Evolutionary conservation across 2,888 invertebrate species (phyloP).

Genomic region (Tolmerus cingulatus): DNA sequence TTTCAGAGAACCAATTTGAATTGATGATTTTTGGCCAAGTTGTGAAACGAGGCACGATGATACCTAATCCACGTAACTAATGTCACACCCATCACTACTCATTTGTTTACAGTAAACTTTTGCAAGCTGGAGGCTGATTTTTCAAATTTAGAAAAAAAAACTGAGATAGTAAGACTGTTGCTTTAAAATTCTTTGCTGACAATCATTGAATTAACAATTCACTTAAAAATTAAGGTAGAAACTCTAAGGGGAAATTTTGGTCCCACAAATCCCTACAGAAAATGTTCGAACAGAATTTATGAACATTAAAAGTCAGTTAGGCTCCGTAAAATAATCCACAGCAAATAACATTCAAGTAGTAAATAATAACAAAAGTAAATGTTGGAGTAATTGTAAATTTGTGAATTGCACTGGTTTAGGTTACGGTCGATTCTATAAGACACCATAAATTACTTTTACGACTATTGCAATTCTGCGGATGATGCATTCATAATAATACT

Average conservation of each 20-base stretch:
- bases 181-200: neutral
- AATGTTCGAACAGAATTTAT: neutral
- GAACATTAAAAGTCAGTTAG: neutral
- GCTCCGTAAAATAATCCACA: neutral
- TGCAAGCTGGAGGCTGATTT: too few species aligned
- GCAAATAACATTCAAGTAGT: neutral
- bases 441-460: neutral
- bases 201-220: neutral
- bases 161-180: neutral
- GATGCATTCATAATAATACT: neutral
- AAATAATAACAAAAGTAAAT: neutral
- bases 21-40: too few species aligned
- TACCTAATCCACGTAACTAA: too few species aligned
- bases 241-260: neutral
- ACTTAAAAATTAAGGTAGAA: neutral
- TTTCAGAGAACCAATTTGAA: too few species aligned
- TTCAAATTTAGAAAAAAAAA: too few species aligned
- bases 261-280: neutral
- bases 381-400: neutral
- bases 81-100: too few species aligned
- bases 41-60: too few species aligned
- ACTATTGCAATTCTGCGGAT: neutral
- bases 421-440: neutral
- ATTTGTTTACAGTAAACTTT: too few species aligned
- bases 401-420: neutral